phyloP scores from a whole-genome alignment of 1,140 invertebrate species.

The Trichogramma pretiosum region DNA sequence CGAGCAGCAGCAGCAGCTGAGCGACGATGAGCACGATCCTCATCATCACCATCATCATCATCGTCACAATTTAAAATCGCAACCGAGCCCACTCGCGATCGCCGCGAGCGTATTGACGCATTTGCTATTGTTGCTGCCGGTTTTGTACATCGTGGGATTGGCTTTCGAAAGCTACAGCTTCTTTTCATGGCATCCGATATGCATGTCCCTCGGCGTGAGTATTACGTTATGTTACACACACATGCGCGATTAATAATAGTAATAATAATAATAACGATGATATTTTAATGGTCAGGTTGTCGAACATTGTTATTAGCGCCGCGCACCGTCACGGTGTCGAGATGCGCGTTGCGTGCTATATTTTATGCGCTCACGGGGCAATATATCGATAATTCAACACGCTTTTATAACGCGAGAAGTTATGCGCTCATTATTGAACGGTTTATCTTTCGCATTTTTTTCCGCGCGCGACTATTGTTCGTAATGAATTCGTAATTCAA shows the following conservation, averaged over 20 bases:
- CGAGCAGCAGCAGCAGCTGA: not conserved
- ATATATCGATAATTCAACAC: not conserved
- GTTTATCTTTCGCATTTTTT: not conserved
- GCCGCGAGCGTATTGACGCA: conserved; percentile 28
- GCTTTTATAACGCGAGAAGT: not conserved
- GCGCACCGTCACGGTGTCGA: not conserved
- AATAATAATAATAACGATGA: not conserved
- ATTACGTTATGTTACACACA: not conserved
- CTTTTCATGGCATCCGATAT: conserved; percentile 42
- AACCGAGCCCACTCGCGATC: conserved; percentile 25
- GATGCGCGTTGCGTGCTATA: not conserved
- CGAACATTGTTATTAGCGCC: not conserved
- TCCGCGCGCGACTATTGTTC: not conserved
- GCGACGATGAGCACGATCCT: conserved; percentile 4
- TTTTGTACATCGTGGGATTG: conserved; percentile 35
- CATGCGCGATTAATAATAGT: not conserved
- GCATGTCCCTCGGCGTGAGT: conserved; percentile 39
- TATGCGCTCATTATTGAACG: not conserved
- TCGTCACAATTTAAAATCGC: conserved; percentile 22
- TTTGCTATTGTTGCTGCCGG: conserved; percentile 32
- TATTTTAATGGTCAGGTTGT: not conserved
- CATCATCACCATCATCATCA: too few relatives aligned
- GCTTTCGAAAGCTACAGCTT: conserved; percentile 25
- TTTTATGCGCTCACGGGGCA: not conserved
- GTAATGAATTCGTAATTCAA: not conserved